Conservation (phyloP, 2,888 invertebrate genomes). For the Fragum sueziense region DNA sequence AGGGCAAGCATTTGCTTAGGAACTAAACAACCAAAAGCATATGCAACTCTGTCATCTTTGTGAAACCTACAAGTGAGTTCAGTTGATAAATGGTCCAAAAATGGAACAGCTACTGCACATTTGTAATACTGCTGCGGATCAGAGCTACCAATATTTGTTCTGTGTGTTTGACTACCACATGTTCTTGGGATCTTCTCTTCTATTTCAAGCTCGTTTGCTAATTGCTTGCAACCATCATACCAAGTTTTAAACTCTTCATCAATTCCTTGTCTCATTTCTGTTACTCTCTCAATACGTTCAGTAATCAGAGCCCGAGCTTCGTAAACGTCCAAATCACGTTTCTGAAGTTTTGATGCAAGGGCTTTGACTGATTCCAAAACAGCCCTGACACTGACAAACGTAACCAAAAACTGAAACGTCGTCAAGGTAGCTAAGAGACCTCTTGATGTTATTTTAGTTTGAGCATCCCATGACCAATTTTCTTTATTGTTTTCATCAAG, state of each 20-base stretch:
- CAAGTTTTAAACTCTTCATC: background rate
- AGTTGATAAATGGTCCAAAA: conserved; percentile 24
- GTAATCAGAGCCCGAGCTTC: conserved; percentile 28
- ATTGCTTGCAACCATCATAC: background rate
- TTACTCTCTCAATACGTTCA: conserved; percentile 25
- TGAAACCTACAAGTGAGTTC: too few relatives aligned
- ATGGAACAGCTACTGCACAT: conserved; percentile 6
- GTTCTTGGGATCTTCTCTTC: background rate
- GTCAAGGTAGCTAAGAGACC: background rate
- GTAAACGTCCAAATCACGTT: conserved; percentile 23
- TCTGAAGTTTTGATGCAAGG: conserved; percentile 10
- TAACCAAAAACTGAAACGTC: conserved; percentile 25
- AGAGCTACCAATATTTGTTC: conserved; percentile 4
- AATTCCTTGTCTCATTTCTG: background rate
- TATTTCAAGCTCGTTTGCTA: background rate
- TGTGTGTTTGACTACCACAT: background rate
- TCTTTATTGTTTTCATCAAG: conserved; percentile 11
- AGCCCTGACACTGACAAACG: conserved; percentile 15
- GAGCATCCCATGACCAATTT: too few relatives aligned
- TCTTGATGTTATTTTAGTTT: too few relatives aligned
- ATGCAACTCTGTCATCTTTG: background rate
- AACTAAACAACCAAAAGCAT: conserved; percentile 3
- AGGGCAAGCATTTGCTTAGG: conserved; percentile 17
- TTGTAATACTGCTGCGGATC: conserved; percentile 16
- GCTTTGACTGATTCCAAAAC: conserved; percentile 28